phyloP scores from a whole-genome alignment of 2,113 vertebrate species.

The Menura novaehollandiae region DNA sequence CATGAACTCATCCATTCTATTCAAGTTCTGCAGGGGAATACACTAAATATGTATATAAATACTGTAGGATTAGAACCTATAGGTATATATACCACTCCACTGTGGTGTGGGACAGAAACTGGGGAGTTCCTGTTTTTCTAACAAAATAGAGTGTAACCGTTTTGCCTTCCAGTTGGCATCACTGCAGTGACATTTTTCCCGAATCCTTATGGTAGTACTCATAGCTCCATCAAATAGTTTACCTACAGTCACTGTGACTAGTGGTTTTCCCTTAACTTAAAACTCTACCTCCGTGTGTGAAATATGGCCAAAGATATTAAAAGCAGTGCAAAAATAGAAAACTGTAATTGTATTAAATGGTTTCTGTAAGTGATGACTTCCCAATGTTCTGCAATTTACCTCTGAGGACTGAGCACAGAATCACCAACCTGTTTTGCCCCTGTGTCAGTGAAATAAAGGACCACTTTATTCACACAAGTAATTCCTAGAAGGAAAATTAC shows the following conservation, averaged over 20 bases:
- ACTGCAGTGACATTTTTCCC: not conserved
- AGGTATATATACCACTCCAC: not conserved
- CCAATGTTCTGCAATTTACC: not conserved
- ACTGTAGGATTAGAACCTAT: not conserved
- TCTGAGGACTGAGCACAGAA: not conserved
- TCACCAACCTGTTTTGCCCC: not conserved
- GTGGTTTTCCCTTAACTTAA: not conserved
- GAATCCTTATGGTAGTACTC: not conserved
- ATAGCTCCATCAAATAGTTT: not conserved
- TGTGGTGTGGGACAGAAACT: too few relatives aligned
- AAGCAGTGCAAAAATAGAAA: not conserved
- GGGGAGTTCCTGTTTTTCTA: not conserved
- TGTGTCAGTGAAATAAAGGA: not conserved
- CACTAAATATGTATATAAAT: not conserved
- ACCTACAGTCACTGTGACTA: not conserved
- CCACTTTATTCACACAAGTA: not conserved
- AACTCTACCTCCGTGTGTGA: not conserved
- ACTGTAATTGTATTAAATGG: not conserved
- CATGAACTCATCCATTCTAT: not conserved
- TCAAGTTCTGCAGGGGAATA: not conserved
- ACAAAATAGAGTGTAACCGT: not conserved
- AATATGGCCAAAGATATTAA: not conserved
- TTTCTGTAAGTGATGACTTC: not conserved
- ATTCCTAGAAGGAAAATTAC: not conserved
- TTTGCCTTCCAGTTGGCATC: not conserved